A percentile compares a stretch with the other conserved stretches of the same genome.
These are phyloP conservation scores for Eupithecia dodoneata DNA, from an alignment of 2,888 invertebrate genomes.

Conservation along the genomic window DNA sequence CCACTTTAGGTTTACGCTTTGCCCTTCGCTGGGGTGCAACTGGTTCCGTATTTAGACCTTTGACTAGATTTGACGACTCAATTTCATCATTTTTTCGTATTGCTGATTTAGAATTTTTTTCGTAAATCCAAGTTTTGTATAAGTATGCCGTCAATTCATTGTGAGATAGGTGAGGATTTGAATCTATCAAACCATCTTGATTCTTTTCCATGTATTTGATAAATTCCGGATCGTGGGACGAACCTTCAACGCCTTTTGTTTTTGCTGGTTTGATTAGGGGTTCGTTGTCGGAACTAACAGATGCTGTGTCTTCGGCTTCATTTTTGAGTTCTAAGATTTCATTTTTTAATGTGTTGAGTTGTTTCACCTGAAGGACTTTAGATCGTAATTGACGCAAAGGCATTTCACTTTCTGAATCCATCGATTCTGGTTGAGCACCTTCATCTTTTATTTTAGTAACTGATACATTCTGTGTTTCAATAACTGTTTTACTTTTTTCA, in stretches of 20 bases:
- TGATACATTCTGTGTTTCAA: conserved; percentile 7
- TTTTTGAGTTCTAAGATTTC: conserved; percentile 57
- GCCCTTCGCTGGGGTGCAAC: conserved; percentile 55
- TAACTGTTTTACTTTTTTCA: not conserved
- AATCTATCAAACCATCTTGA: conserved; percentile 75
- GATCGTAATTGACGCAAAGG: conserved; percentile 26
- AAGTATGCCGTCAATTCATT: conserved; percentile 75
- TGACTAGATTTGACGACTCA: conserved; percentile 64
- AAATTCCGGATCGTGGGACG: conserved; percentile 67
- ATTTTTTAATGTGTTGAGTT: conserved; percentile 26
- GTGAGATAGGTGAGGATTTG: conserved; percentile 76
- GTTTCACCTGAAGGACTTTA: conserved; percentile 19
- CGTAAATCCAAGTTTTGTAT: conserved; percentile 77
- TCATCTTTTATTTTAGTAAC: conserved; percentile 14
- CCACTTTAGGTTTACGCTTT: conserved; percentile 62
- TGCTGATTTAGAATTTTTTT: conserved; percentile 67
- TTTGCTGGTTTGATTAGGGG: conserved; percentile 24
- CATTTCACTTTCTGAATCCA: conserved; percentile 28
- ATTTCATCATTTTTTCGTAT: conserved; percentile 63
- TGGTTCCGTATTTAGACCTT: conserved; percentile 60
- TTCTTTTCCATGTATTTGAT: conserved; percentile 76
- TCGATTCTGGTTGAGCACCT: conserved; percentile 21
- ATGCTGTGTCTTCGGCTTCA: conserved; percentile 57
- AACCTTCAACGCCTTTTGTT: conserved; percentile 41
- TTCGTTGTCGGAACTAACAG: conserved; percentile 33